A percentile compares a stretch with the other conserved stretches of the same genome.
Conservation (phyloP, 2,797 vertebrate species). For the Lutra lutra region DNA sequence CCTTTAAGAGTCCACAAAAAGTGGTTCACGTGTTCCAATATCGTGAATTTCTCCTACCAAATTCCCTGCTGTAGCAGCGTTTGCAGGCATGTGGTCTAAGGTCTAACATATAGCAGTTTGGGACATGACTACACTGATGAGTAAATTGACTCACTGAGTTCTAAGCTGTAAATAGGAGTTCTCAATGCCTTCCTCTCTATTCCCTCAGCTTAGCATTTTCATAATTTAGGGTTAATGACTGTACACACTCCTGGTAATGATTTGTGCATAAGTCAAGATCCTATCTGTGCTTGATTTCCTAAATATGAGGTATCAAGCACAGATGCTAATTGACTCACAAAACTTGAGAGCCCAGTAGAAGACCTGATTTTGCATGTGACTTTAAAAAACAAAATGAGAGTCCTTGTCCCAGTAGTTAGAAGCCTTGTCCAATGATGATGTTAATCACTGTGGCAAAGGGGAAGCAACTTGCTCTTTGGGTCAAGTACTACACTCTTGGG, state of each 20-base stretch:
- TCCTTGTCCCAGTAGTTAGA: background rate
- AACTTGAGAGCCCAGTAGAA: background rate
- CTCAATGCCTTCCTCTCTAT: background rate
- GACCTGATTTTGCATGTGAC: background rate
- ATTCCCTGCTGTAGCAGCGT: background rate
- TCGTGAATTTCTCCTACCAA: background rate
- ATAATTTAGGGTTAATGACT: background rate
- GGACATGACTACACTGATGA: background rate
- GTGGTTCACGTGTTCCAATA: background rate
- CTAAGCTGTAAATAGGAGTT: background rate
- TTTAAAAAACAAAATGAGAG: background rate
- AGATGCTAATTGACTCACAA: background rate
- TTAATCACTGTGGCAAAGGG: background rate
- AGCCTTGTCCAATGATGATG: background rate
- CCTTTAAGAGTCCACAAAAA: constrained; percentile 3
- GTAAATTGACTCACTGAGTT: background rate
- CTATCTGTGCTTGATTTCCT: background rate
- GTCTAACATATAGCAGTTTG: background rate
- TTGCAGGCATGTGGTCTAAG: background rate
- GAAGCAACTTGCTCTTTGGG: background rate
- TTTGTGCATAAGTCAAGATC: background rate
- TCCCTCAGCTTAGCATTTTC: background rate
- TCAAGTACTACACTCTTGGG: background rate
- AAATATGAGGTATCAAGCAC: background rate
- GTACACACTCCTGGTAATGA: background rate